Percentiles rank a stretch among this genome's conserved stretches.
phyloP scores from a whole-genome alignment of 2,113 vertebrate species.

The Empidonax traillii region DNA sequence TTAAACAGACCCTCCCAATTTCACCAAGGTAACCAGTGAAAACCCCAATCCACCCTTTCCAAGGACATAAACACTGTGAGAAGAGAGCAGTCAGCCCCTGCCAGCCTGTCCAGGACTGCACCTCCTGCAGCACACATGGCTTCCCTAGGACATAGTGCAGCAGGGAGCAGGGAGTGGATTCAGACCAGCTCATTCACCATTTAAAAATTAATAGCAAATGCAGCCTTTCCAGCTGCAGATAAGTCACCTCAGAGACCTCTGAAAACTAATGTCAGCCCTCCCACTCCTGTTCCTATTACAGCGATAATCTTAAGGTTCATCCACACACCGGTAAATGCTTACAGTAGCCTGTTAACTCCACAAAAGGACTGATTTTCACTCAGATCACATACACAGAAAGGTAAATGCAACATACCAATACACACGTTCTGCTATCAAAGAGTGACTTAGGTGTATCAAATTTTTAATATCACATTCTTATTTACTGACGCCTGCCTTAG shows the following conservation, averaged over 20 bases:
- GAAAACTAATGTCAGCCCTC: constrained; percentile 34
- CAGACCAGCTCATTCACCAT: neutral
- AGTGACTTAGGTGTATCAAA: constrained; percentile 1
- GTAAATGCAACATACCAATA: neutral
- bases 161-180: neutral
- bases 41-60: neutral
- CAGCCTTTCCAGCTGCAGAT: constrained; percentile 3
- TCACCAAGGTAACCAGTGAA: neutral
- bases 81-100: neutral
- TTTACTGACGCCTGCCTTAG: neutral
- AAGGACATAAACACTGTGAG: neutral
- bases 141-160: neutral
- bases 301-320: neutral
- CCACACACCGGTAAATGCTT: neutral
- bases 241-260: constrained; percentile 39
- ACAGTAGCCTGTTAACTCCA: neutral
- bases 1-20: neutral
- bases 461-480: constrained; percentile 46
- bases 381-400: neutral
- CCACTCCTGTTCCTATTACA: constrained; percentile 5
- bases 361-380: neutral
- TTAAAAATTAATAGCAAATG: constrained; percentile 39
- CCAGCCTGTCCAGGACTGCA: neutral
- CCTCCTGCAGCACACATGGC: neutral
- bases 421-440: neutral